Conservation (phyloP, 2,113 vertebrate species). For the Carassius gibelio region DNA sequence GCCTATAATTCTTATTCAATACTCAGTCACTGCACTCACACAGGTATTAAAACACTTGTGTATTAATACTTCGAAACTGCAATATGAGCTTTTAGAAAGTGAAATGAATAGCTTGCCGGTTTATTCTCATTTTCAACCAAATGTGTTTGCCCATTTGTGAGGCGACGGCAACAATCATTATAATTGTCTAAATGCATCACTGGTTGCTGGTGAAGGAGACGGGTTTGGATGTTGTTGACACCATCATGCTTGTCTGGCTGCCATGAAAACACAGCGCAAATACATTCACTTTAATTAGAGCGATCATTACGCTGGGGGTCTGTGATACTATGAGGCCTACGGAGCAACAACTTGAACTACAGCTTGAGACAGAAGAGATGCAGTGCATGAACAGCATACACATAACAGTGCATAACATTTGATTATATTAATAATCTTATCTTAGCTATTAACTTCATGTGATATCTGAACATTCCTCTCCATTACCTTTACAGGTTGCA, state of each 20-base stretch:
- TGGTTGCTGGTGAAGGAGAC: constrained; percentile 37
- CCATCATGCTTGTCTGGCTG: constrained; percentile 69
- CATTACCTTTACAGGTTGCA: background rate
- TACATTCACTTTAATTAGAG: constrained; percentile 71
- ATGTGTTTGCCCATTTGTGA: constrained; percentile 47
- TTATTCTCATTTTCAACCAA: constrained; percentile 34
- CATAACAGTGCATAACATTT: constrained; percentile 9
- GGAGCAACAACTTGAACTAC: constrained; percentile 31
- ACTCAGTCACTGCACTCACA: background rate
- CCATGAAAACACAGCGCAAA: constrained; percentile 49
- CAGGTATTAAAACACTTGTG: background rate
- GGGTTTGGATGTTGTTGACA: constrained; percentile 35
- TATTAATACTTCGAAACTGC: background rate
- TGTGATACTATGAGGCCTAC: constrained; percentile 40
- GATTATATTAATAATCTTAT: background rate
- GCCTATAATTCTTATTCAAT: background rate
- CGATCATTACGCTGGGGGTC: constrained; percentile 56
- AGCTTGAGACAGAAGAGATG: constrained; percentile 30
- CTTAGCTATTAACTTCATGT: background rate
- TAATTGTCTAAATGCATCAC: constrained; percentile 50
- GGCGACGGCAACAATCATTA: constrained; percentile 45
- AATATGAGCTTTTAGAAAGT: constrained; percentile 1
- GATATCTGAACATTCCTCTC: background rate
- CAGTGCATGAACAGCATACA: background rate
- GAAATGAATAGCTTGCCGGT: constrained; percentile 25